These are phyloP conservation scores for Iselma pallidipennis DNA, from an alignment of 2,888 invertebrate genomes.

Conservation along the genomic window DNA sequence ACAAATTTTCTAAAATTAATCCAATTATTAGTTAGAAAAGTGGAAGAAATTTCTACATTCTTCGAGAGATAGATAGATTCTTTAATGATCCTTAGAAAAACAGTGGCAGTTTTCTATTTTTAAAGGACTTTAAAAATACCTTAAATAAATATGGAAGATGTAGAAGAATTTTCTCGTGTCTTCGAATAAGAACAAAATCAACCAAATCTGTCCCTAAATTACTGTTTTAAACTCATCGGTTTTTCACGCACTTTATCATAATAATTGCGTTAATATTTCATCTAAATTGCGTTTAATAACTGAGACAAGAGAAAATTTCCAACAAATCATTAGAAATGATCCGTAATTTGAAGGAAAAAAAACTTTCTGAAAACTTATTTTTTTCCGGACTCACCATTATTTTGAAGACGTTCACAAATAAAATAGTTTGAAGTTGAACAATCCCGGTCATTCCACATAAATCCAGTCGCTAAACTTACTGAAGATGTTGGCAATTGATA, in stretches of 20 bases:
- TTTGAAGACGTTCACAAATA: conserved; percentile 72
- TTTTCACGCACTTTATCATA: not conserved
- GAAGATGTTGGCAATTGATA: conserved; percentile 63
- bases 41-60: too few species aligned
- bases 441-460: conserved; percentile 83
- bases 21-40: not conserved
- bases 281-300: not conserved
- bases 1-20: not conserved
- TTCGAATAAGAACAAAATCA: not conserved
- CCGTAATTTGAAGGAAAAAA: too few species aligned
- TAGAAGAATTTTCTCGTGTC: too few species aligned
- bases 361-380: too few species aligned
- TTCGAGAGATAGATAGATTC: too few species aligned
- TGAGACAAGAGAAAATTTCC: not conserved
- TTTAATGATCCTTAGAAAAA: too few species aligned
- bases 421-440: conserved; percentile 75
- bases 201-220: not conserved
- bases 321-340: not conserved
- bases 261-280: conserved; percentile 3
- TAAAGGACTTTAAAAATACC: too few species aligned
- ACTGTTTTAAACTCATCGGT: not conserved
- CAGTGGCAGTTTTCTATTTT: too few species aligned
- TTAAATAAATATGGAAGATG: too few species aligned
- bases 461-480: conserved; percentile 60
- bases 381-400: conserved; percentile 68